These are phyloP conservation scores for Anabacerthia variegaticeps DNA, from an alignment of 2,797 vertebrate genomes.

Conservation along the genomic window DNA sequence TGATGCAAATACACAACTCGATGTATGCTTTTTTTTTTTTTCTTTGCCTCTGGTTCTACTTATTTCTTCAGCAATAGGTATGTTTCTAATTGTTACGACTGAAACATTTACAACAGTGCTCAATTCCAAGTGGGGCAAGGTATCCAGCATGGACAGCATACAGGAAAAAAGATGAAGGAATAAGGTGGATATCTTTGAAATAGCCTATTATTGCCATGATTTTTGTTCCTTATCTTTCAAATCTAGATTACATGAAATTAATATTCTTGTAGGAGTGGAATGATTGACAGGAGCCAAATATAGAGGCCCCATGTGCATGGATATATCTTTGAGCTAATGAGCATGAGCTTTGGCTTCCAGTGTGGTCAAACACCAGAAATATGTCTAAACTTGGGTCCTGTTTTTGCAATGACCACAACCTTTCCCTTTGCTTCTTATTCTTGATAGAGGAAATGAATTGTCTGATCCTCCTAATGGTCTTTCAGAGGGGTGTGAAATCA, in stretches of 20 bases:
- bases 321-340: not conserved
- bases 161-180: not conserved
- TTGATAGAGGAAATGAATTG: not conserved
- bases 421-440: not conserved
- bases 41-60: not conserved
- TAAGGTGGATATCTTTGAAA: not conserved
- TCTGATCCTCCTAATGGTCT: not conserved
- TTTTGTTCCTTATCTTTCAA: not conserved
- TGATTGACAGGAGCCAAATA: not conserved
- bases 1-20: not conserved
- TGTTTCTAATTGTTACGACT: not conserved
- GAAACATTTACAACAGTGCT: not conserved
- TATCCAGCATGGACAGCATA: not conserved
- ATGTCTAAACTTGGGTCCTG: not conserved
- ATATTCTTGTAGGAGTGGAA: not conserved
- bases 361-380: not conserved
- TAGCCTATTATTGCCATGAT: not conserved
- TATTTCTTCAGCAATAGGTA: not conserved
- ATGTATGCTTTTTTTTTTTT: not conserved
- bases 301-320: fast-evolving
- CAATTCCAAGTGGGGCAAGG: not conserved
- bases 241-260: not conserved
- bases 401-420: not conserved
- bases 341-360: not conserved
- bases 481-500: not conserved